Evolutionary conservation across 2,113 vertebrate genomes (phyloP), one percentile per base, ranked within the genome.

Genomic region (Callipepla squamata): DNA sequence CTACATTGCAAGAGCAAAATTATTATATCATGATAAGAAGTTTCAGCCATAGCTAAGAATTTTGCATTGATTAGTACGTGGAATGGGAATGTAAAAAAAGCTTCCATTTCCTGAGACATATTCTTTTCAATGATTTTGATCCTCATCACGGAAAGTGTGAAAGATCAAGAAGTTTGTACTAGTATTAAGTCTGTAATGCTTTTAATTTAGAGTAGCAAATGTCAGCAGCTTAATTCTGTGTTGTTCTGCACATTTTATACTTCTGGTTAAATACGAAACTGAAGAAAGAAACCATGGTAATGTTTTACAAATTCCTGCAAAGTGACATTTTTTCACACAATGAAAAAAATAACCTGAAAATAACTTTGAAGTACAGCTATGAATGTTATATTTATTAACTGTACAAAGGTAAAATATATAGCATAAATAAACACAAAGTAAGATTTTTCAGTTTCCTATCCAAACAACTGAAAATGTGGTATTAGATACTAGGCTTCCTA

Each of bases 21-120:
- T 95, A 92, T 85, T 92, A 87, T 94, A 93, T 32, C 40, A 69
- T 40, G 94, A 95, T 96, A 96, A 97, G 89, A 94, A 96, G 89
- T 91, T 95, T 91, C 70, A 95, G 30, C 82, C 26, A 5, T 92
- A 94, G 89, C 84, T 88, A 82, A 87, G 55, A 96, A 67, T 90
- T 93, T 93, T 96, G 82, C 82, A 89, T 94, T 92, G 85, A 95
- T 95, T 95, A 96, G 77, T 76, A 80, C 68, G 48, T 75, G 30
- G 13, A 94, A 36, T 76, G 68, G 50, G 79, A 87, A 95, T 86
- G 92, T 91, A 87, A 93, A 92, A 53, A 19, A 36, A 34, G 15
- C 11, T 86, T 92, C 17, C 3, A 11, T 73, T 68, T 62, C 34
- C 40, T 79, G 38, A 58, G 7, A 38, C 7, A 38, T 20, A 45